phyloP scores from a whole-genome alignment of 2,113 vertebrate species.

The Gymnocephalus cernua region DNA sequence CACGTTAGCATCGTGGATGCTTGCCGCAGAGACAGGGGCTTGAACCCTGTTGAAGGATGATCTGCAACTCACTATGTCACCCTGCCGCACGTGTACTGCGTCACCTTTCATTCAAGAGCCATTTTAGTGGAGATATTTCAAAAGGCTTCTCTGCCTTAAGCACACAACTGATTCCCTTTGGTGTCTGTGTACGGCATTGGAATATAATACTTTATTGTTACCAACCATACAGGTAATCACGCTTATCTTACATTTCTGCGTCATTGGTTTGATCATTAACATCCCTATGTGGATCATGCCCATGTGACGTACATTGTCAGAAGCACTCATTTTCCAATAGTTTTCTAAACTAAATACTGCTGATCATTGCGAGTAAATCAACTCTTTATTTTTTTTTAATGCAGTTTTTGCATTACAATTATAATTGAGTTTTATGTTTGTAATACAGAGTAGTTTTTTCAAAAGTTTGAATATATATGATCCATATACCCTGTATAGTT shows the following conservation, averaged over 20 bases:
- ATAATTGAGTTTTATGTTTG: not conserved
- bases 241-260: not conserved
- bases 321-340: not conserved
- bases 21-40: conserved; percentile 30
- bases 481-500: not conserved
- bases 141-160: conserved; percentile 17
- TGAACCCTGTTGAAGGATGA: conserved; percentile 40
- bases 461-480: not conserved
- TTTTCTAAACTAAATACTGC: not conserved
- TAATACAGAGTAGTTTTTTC: not conserved
- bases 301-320: not conserved
- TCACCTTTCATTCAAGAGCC: conserved; percentile 30
- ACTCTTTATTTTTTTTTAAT: too few relatives aligned
- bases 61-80: conserved; percentile 16
- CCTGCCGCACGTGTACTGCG: not conserved
- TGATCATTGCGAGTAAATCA: not conserved
- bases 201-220: conserved; percentile 1
- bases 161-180: conserved; percentile 14
- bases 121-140: conserved; percentile 27
- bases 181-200: not conserved
- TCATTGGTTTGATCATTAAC: conserved; percentile 7
- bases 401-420: not conserved
- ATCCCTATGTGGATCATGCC: not conserved
- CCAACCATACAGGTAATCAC: not conserved
- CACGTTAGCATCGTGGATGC: conserved; percentile 23